Base-by-base conservation (phyloP, 2,888 invertebrate genomes). In the Hoplodrina blanda region DNA sequence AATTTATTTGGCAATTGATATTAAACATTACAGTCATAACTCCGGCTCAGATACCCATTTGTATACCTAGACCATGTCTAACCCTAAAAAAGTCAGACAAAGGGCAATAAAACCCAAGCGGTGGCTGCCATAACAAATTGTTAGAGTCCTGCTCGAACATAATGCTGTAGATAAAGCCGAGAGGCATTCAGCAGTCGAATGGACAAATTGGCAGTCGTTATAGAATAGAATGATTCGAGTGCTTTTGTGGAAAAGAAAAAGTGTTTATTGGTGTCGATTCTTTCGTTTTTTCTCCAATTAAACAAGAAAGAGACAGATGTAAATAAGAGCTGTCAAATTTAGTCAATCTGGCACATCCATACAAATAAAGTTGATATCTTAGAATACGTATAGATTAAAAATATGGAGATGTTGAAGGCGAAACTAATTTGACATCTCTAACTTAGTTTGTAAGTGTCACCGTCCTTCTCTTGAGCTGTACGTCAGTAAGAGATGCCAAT, bases 51-150 rank as follows among this genome's bases (percentile, higher is more conserved):
- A 64, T 57, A 70, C 66, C 55, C 62, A 65, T 75, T 75, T 63
- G 64, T 60, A 62, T 33, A 80, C 76, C 50, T 64, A 80, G 49
- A 66, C 52, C 60, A 64, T 60, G 76, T 70, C 64, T 79, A 79
- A 73, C 73, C 78, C 70, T 75, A 81, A 85, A 80, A 72, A 74
- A 73, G 60, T 56, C 19, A 76, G 61, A 84, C 85, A 84, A 84
- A 83, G 81, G 67, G 62, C 63, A 44, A 81, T 84, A 84, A 84
- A 83, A 61, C n/a, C 46, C 56, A 70, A 59, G 50, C 65, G 50
- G 69, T 62, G 62, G 55, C 54, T 33, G 70, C 76, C 46, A 78
- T 83, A 83, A 81, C 75, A 81, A 85, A 79, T 72, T 73, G 73
- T 73, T 69, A 59, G 17, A 6, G 30, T 57, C 46, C 55, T 54